Evolutionary conservation across 2,888 invertebrate species (phyloP).

Genomic region (Incurvaria masculella): DNA sequence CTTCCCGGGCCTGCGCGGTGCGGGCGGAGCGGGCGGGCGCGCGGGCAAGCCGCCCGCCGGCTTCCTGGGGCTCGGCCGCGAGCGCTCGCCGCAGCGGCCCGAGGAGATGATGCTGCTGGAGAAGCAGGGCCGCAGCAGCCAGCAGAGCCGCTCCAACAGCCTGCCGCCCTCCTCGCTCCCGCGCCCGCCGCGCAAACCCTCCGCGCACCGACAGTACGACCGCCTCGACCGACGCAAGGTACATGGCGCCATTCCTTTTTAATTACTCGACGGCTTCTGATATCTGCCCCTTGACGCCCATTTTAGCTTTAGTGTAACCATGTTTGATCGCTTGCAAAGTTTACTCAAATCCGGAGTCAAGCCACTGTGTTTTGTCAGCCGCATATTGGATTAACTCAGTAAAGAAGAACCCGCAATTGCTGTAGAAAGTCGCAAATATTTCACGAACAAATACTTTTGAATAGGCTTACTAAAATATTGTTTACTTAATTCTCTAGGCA

Average conservation of each 20-base stretch:
- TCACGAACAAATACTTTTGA: too few relatives aligned
- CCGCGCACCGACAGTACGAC: constrained; percentile 63
- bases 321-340: too few relatives aligned
- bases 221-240: constrained; percentile 50
- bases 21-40: constrained; percentile 29
- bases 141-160: constrained; percentile 67
- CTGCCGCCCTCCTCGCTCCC: constrained; percentile 72
- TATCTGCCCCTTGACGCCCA: background rate
- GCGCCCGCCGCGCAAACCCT: constrained; percentile 62
- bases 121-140: constrained; percentile 73
- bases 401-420: too few relatives aligned
- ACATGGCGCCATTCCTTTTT: background rate
- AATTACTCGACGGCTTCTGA: background rate
- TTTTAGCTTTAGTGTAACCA: too few relatives aligned
- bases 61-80: constrained; percentile 38
- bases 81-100: constrained; percentile 50
- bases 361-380: too few relatives aligned
- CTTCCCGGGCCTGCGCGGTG: constrained; percentile 74
- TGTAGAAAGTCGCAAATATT: too few relatives aligned
- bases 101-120: constrained; percentile 73
- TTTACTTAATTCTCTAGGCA: too few relatives aligned
- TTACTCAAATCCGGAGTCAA: too few relatives aligned
- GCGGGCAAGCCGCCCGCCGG: constrained; percentile 18
- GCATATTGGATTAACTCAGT: too few relatives aligned
- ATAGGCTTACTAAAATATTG: too few relatives aligned